phyloP scores from a whole-genome alignment of 2,888 invertebrate species.

The Andrena dorsata region DNA sequence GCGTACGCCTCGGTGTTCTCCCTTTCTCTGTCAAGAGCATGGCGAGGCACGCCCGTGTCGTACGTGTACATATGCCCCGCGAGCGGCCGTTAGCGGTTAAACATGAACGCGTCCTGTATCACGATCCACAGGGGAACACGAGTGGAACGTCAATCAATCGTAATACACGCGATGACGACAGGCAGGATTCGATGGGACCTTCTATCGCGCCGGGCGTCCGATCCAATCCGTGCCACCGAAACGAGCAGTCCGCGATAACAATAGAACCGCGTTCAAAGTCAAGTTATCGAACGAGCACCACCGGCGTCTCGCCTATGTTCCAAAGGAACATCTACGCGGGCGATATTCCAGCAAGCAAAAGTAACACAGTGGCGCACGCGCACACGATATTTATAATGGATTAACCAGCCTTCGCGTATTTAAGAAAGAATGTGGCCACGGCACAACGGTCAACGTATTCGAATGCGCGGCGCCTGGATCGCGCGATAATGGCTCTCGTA shows the following conservation, averaged over 20 bases:
- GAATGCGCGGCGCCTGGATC: background rate
- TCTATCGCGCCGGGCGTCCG: background rate
- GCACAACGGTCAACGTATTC: background rate
- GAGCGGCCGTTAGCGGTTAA: constrained; percentile 70
- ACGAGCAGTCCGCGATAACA: background rate
- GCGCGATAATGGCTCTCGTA: background rate
- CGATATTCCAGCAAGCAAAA: constrained; percentile 4
- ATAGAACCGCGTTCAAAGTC: background rate
- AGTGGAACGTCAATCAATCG: constrained; percentile 74
- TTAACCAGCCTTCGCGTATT: background rate
- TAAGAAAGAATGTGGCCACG: background rate
- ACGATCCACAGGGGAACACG: constrained; percentile 73
- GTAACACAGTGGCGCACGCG: constrained; percentile 14
- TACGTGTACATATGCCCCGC: constrained; percentile 62
- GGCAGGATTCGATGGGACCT: constrained; percentile 36
- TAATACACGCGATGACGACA: constrained; percentile 56
- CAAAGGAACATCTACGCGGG: background rate
- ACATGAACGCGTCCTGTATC: constrained; percentile 76
- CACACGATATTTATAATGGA: background rate
- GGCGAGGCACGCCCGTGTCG: constrained; percentile 67
- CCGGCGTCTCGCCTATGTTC: background rate
- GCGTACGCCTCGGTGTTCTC: constrained; percentile 16
- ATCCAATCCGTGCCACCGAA: background rate
- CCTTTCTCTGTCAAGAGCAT: constrained; percentile 65
- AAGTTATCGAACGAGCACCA: background rate